phyloP scores from a whole-genome alignment of 2,797 vertebrate genomes.

The Protonibea diacanthus region DNA sequence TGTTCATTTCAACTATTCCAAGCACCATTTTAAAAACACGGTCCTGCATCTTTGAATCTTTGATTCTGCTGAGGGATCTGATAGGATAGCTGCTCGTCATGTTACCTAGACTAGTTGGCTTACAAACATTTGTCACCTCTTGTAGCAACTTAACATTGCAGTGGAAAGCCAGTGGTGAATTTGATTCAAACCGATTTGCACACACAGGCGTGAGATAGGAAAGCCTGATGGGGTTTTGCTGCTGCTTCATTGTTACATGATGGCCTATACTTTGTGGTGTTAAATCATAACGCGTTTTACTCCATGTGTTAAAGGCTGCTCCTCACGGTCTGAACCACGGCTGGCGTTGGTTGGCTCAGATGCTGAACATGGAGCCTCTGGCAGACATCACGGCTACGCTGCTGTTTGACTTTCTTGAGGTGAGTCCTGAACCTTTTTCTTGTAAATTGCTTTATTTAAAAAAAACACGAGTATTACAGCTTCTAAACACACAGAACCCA shows the following conservation, averaged over 20 bases:
- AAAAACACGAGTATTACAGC: neutral
- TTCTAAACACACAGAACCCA: neutral
- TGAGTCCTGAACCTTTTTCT: constrained; percentile 30
- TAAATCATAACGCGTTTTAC: fast-evolving
- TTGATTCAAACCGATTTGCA: no score
- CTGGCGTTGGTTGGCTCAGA: constrained; percentile 96
- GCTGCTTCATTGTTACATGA: no score
- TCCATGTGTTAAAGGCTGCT: constrained; percentile 75
- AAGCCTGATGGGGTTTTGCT: no score
- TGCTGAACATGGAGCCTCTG: constrained; percentile 95
- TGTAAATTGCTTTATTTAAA: neutral
- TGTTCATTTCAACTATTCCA: neutral
- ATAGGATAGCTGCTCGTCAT: no score
- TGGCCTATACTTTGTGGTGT: neutral
- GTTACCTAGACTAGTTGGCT: no score
- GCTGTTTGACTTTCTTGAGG: constrained; percentile 97
- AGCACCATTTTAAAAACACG: neutral
- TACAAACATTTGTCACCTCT: no score
- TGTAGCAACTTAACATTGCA: no score
- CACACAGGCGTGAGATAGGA: no score
- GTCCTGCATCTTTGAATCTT: neutral
- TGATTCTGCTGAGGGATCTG: no score
- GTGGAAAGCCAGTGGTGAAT: no score
- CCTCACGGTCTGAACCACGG: constrained; percentile 92
- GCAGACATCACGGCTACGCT: constrained; percentile 94